Conservation (phyloP, 2,888 invertebrate species). For the Macrosiphum euphorbiae region DNA sequence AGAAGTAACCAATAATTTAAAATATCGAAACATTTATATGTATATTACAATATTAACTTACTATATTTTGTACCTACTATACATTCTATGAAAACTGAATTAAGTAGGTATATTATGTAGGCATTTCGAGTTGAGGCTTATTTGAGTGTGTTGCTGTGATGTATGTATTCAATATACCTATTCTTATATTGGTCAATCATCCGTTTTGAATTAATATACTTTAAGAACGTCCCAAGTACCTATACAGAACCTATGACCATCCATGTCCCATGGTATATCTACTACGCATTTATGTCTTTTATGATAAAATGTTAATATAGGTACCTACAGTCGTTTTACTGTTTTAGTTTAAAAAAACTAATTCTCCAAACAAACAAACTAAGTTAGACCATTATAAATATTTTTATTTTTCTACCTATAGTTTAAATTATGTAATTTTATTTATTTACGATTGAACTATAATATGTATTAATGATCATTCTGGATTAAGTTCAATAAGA, state of each 20-base stretch:
- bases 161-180: not conserved
- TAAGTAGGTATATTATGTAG: no score
- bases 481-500: not conserved
- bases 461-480: not conserved
- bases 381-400: not conserved
- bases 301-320: not conserved
- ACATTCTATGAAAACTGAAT: no score
- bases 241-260: not conserved
- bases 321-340: not conserved
- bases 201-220: not conserved
- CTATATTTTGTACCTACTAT: no score
- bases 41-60: not conserved
- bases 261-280: not conserved
- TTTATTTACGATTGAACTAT: not conserved
- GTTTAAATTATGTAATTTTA: not conserved
- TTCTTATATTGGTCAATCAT: not conserved
- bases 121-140: no score
- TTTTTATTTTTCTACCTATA: not conserved
- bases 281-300: not conserved
- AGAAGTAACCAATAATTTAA: not conserved
- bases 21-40: not conserved
- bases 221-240: not conserved
- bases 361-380: not conserved
- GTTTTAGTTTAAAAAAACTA: not conserved
- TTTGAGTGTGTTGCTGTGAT: no score